These are phyloP conservation scores for Otolemur crassicaudatus DNA, from an alignment of 2,797 vertebrate species.

Conservation along the genomic window DNA sequence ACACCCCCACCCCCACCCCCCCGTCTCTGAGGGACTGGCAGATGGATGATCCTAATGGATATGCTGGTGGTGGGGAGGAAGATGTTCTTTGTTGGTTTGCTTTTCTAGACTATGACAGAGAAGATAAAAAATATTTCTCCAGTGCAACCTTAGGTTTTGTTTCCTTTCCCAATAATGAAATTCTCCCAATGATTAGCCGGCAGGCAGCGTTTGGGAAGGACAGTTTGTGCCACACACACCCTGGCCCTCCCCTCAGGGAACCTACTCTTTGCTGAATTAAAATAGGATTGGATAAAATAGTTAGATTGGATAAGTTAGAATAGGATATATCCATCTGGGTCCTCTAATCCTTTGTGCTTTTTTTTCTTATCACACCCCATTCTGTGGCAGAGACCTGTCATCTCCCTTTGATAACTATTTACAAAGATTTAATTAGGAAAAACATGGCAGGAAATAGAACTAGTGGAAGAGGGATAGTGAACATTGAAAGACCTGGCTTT, in stretches of 20 bases:
- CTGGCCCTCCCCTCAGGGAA: not conserved
- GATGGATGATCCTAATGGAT: not conserved
- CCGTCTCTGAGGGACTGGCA: not conserved
- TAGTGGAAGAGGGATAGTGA: not conserved
- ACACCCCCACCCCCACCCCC: too few species aligned
- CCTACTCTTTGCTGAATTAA: not conserved
- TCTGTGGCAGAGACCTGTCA: not conserved
- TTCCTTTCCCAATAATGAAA: slow-evolving; percentile 52
- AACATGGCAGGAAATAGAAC: not conserved
- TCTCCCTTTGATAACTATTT: not conserved
- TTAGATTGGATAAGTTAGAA: not conserved
- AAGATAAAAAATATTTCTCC: not conserved
- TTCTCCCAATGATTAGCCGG: not conserved
- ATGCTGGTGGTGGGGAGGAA: not conserved
- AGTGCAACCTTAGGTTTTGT: not conserved
- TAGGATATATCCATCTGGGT: not conserved
- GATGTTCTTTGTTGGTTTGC: not conserved
- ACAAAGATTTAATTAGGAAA: not conserved
- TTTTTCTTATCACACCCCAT: not conserved
- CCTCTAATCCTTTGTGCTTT: not conserved
- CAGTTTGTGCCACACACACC: not conserved
- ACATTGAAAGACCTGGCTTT: not conserved
- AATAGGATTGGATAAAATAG: not conserved
- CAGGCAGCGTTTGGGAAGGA: not conserved
- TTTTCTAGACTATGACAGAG: slow-evolving; percentile 8